Base-by-base conservation (phyloP, 30 jellyfish, hydroid and myxozoan species). In the Turritopsis rubra region DNA sequence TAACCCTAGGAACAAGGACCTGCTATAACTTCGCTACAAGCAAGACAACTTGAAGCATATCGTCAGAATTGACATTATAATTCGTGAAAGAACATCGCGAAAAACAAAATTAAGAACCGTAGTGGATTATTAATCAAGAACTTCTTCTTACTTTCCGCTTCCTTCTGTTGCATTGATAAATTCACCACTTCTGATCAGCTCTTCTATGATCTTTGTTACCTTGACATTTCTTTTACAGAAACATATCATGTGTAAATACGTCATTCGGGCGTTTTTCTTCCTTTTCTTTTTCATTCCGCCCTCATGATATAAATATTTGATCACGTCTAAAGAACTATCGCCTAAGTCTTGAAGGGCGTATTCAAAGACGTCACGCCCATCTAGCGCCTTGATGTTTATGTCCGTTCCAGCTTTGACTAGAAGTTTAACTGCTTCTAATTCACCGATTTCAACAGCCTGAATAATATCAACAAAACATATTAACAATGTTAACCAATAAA, bases 391-490 rank as follows among this genome's bases (percentile, higher is more conserved):
- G 29, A 72, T 72, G 18, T 18, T 23, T 18, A 25, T 18, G 30
- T 72, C 24, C 28, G 80, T 29, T n/a, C 80, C 80, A 18, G 21
- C 28, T 21, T 25, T 20, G 21, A 72, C 0, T 25, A 72, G 24
- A 20, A 25, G 19, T 25, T 72, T 72, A 18, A 72, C 80, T 18
- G 30, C 24, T 18, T 72, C n/a, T n/a, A n/a, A n/a, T n/a, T n/a
- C n/a, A n/a, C n/a, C n/a, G n/a, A n/a, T n/a, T n/a, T n/a, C n/a
- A 18, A 72, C 80, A 19, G 80, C 80, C 80, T 72, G 28, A 72
- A 72, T 16, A 54, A 54, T 18, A n/a, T n/a, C n/a, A n/a, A n/a
- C n/a, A n/a, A n/a, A n/a, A n/a, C n/a, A n/a, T n/a, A n/a, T n/a
- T n/a, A n/a, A n/a, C n/a, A n/a, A n/a, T n/a, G n/a, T n/a, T n/a